phyloP scores from a whole-genome alignment of 2,113 vertebrate genomes.

The Parus major region DNA sequence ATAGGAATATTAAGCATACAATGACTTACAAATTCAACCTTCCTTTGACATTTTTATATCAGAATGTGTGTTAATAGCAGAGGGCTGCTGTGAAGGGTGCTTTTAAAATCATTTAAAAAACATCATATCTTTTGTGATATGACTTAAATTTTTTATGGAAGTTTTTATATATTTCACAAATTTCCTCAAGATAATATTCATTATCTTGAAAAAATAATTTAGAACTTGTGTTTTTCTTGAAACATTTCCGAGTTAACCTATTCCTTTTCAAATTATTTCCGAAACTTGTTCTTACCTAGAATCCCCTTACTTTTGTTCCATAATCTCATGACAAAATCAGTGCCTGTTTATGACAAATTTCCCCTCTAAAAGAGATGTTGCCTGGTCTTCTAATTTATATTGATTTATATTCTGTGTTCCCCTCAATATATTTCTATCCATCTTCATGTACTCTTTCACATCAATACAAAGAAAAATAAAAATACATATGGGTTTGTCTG shows the following conservation, averaged over 20 bases:
- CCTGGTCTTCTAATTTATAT: not conserved
- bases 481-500: not conserved
- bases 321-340: not conserved
- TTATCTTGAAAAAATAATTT: not conserved
- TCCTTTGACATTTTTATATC: not conserved
- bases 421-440: not conserved
- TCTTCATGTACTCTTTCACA: not conserved
- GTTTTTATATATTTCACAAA: not conserved
- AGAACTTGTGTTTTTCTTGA: not conserved
- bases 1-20: not conserved
- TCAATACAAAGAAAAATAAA: not conserved
- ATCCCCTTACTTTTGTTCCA: not conserved
- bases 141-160: not conserved
- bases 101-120: not conserved
- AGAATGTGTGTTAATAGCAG: not conserved
- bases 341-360: not conserved
- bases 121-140: not conserved
- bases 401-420: not conserved
- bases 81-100: not conserved
- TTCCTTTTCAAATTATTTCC: not conserved
- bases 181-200: not conserved
- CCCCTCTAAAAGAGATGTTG: not conserved
- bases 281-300: not conserved
- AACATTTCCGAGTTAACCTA: not conserved
- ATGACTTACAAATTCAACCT: not conserved